Evolutionary conservation across 2,113 vertebrate genomes (phyloP), one percentile per base, ranked within the genome.

Genomic region (Amblyornis subalaris): DNA sequence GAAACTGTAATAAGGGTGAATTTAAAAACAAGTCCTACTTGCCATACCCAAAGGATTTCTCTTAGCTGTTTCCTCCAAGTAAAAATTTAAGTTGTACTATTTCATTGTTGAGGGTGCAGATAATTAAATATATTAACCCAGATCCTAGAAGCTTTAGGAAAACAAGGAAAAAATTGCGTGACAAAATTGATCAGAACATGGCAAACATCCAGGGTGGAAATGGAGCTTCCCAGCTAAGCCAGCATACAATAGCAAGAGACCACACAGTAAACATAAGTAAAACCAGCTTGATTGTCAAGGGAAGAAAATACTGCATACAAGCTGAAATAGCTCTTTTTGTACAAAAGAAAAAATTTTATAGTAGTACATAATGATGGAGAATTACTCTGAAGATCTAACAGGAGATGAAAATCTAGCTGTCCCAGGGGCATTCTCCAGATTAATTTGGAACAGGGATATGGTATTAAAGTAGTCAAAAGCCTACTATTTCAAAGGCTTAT

Each of bases 161-260:
- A 95, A 91, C 51, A 77, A 93, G 72, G 61, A 10, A 64, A 62
- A 55, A 78, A 89, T 60, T 66, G 90, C 95, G 88, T 91, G 95
- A 94, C 92, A 96, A 33, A 89, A 79, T 95, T 94, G 90, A 91
- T 89, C 48, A 95, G 94, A 96, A 93, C 69, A 76, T 94, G 96
- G 93, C 96, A 97, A 78, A 36, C 50, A 85, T 90, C 96, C 97
- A 94, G 79, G 75, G 95, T 97, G 96, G 95, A 97, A 98, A 93
- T 72, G 90, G 74, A 89, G 84, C 90, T 95, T 95, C 96, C 77
- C 96, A 95, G 81, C 83, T 88, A 88, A 97, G 93, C 45, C 70
- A 29, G 31, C 50, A 9, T 85, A 90, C 64, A 96, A 95, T 97
- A 88, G 92, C 78, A 89, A 26, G 26, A 96, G 94, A 96, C 96